phyloP scores from a whole-genome alignment of 2,113 vertebrate genomes.

The Alectura lathami region DNA sequence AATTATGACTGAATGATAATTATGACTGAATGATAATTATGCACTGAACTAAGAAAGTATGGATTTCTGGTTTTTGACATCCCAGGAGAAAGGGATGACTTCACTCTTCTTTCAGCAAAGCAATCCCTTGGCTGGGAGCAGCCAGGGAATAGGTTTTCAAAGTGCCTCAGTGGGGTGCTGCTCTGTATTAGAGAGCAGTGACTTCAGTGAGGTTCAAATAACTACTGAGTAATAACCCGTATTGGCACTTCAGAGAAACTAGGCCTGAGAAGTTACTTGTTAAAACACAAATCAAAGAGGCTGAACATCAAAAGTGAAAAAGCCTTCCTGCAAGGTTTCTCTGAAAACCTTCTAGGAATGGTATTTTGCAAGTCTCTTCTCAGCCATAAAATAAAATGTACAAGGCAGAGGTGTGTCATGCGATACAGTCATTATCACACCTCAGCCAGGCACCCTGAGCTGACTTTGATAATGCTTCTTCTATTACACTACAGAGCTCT shows the following conservation, averaged over 20 bases:
- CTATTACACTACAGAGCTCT: accelerated
- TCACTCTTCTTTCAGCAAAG: neutral
- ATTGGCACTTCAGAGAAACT: neutral
- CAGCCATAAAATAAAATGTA: neutral
- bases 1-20: too few relatives aligned
- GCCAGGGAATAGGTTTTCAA: neutral
- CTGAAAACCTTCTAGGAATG: neutral
- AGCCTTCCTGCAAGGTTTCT: neutral
- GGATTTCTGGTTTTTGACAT: neutral
- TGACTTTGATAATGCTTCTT: neutral
- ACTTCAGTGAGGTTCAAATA: neutral
- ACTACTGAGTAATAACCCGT: accelerated
- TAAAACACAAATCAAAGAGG: neutral
- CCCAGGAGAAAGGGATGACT: neutral
- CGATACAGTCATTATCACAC: neutral
- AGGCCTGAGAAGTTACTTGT: neutral
- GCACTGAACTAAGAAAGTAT: neutral
- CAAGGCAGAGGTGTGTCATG: neutral
- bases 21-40: neutral
- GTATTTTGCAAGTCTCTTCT: neutral
- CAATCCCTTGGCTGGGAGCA: neutral
- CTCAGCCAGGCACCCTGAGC: neutral
- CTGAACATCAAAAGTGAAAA: neutral
- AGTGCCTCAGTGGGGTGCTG: neutral
- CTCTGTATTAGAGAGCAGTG: neutral